phyloP scores from a whole-genome alignment of 64 coral and sea anemone species.

The Montipora cactus region DNA sequence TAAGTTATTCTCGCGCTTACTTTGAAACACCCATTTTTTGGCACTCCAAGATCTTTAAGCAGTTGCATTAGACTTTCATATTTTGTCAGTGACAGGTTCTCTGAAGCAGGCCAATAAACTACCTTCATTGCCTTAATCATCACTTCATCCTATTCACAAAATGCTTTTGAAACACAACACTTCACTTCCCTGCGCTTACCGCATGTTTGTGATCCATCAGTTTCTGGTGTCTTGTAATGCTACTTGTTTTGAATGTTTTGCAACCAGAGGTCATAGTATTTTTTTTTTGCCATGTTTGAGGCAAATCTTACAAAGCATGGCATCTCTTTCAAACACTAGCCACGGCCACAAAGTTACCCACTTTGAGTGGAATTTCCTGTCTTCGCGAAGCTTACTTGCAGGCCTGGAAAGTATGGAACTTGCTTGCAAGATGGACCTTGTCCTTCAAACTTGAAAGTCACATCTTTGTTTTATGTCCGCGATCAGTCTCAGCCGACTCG shows the following conservation, averaged over 20 bases:
- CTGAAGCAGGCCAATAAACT: constrained; percentile 31
- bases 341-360: neutral
- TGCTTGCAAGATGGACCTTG: no score
- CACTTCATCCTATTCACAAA: neutral
- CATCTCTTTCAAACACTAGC: neutral
- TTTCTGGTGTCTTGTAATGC: constrained; percentile 35
- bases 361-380: no score
- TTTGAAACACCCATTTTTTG: constrained; percentile 27
- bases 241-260: constrained; percentile 55
- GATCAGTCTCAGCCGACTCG: neutral
- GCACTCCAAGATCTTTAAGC: constrained; percentile 27
- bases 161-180: constrained; percentile 13
- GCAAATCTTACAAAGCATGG: neutral
- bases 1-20: constrained; percentile 12
- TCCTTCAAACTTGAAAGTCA: neutral
- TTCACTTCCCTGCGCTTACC: neutral
- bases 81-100: constrained; percentile 8
- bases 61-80: constrained; percentile 45
- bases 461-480: neutral
- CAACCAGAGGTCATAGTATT: neutral
- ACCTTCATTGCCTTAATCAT: constrained; percentile 63
- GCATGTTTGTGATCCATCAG: constrained; percentile 42
- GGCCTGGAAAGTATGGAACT: no score
- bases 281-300: neutral
- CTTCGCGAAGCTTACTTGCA: no score